These are phyloP conservation scores for Sphinx pinastri DNA, from an alignment of 2,888 invertebrate genomes.

Conservation along the genomic window DNA sequence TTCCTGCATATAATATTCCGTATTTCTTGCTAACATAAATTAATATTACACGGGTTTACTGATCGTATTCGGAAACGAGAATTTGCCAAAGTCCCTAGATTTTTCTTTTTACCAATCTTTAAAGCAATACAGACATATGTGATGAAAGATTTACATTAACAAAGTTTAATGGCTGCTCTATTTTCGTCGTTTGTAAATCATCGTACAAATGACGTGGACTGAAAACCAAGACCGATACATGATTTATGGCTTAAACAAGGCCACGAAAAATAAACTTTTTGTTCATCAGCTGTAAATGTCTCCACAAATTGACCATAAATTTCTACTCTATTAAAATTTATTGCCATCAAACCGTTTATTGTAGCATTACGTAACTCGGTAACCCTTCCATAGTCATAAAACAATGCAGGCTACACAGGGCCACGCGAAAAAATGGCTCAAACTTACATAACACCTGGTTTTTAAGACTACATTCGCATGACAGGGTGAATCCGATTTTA, in stretches of 20 bases:
- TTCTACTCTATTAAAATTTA: constrained; percentile 80
- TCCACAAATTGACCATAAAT: constrained; percentile 76
- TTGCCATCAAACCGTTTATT: constrained; percentile 74
- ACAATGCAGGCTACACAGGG: constrained; percentile 65
- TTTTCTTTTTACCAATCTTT: not conserved
- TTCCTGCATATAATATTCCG: not conserved
- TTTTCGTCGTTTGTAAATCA: constrained; percentile 18
- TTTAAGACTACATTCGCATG: constrained; percentile 65
- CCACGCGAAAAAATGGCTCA: constrained; percentile 63
- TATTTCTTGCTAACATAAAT: constrained; percentile 20
- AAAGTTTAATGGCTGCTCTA: constrained; percentile 15
- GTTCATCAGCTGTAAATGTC: constrained; percentile 78
- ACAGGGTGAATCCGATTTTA: constrained; percentile 66
- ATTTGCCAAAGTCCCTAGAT: not conserved
- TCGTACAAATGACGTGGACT: constrained; percentile 29
- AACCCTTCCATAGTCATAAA: constrained; percentile 74
- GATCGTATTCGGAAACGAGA: not conserved
- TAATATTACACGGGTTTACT: constrained; percentile 23
- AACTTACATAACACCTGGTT: constrained; percentile 59
- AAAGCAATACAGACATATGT: not conserved
- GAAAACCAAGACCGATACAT: constrained; percentile 42
- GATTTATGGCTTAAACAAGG: constrained; percentile 60
- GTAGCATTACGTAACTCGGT: constrained; percentile 76
- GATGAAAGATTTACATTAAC: constrained; percentile 6
- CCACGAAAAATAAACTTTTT: constrained; percentile 66